Base-by-base conservation (phyloP, 2,888 invertebrate species). In the Candidula unifasciata region DNA sequence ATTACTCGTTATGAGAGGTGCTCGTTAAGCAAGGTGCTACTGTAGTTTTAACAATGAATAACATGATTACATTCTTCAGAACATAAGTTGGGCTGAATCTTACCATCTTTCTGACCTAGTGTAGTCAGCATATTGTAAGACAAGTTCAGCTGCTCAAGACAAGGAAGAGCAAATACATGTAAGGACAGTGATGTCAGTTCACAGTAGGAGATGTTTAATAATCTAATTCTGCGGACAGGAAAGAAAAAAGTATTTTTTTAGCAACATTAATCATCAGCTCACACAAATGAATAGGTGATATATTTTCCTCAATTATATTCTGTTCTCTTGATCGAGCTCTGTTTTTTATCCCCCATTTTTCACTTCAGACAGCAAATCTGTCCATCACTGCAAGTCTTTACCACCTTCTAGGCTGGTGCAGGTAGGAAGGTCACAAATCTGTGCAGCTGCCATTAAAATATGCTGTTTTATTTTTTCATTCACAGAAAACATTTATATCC, bases 121-220 rank as follows among this genome's bases (percentile, higher is more conserved):
- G 64, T 64, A 10, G 78, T 27, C 21, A 78, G n/a, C n/a, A 35
- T 78, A 81, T 91, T 91, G 84, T 90, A 84, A 57, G 91, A 90
- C 16, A 91, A 81, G 86, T 91, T 87, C 27, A 91, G 85, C 5
- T 80, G 86, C 3, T 71, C 73, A 64, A 91, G 86, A 30, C 88
- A 88, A 88, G 64, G 74, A 24, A 74, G 74, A 24, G 6, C 54
- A 80, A 71, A 66, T 54, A 52, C n/a, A 10, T 69, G 33, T 57
- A 13, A 18, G 27, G 73, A 74, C 21, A 85, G 35, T 52, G 30
- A 66, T 52, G 27, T 27, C 27, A 84, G 71, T 16, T 81, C n/a
- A 54, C 81, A 81, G 44, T 84, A 33, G 8, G 76, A 76, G 5
- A 81, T 16, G 27, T 66, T 54, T 35, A 80, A 30, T 18, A 2